phyloP scores from a whole-genome alignment of 2,888 invertebrate species.

The Elegia similella region DNA sequence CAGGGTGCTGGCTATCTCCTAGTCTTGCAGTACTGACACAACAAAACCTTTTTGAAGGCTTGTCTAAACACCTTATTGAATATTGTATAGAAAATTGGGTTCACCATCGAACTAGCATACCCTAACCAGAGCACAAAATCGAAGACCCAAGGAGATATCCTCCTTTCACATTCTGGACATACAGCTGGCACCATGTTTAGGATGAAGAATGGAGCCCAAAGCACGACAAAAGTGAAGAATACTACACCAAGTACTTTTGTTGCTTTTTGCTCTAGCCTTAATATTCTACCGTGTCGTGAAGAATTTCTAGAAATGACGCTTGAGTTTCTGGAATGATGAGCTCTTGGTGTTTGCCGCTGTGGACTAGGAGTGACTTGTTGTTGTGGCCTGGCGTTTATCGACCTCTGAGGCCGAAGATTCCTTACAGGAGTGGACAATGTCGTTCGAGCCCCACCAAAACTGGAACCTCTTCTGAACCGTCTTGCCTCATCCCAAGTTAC shows the following conservation, averaged over 20 bases:
- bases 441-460: slow-evolving; percentile 85
- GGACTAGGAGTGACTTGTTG: slow-evolving; percentile 58
- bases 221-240: slow-evolving; percentile 95
- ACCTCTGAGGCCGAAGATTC: slow-evolving; percentile 59
- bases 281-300: slow-evolving; percentile 90
- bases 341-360: slow-evolving; percentile 80
- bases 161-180: slow-evolving; percentile 89
- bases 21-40: slow-evolving; percentile 86
- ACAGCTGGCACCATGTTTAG: slow-evolving; percentile 92
- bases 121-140: slow-evolving; percentile 96
- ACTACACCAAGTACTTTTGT: slow-evolving; percentile 97
- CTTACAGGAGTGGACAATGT: slow-evolving; percentile 79
- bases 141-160: slow-evolving; percentile 89
- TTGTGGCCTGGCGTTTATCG: slow-evolving; percentile 53
- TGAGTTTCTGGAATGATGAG: slow-evolving; percentile 89
- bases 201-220: slow-evolving; percentile 98
- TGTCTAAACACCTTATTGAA: slow-evolving; percentile 97
- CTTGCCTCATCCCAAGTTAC: slow-evolving; percentile 88
- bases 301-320: slow-evolving; percentile 91
- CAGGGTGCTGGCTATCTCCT: slow-evolving; percentile 77
- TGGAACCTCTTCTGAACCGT: slow-evolving; percentile 85
- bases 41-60: slow-evolving; percentile 92
- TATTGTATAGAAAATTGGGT: slow-evolving; percentile 97
- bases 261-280: slow-evolving; percentile 96
- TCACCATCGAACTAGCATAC: slow-evolving; percentile 96